Percentiles rank a stretch among this genome's conserved stretches.
phyloP scores from a whole-genome alignment of 2,888 invertebrate genomes.

The Temnothorax unifasciatus region DNA sequence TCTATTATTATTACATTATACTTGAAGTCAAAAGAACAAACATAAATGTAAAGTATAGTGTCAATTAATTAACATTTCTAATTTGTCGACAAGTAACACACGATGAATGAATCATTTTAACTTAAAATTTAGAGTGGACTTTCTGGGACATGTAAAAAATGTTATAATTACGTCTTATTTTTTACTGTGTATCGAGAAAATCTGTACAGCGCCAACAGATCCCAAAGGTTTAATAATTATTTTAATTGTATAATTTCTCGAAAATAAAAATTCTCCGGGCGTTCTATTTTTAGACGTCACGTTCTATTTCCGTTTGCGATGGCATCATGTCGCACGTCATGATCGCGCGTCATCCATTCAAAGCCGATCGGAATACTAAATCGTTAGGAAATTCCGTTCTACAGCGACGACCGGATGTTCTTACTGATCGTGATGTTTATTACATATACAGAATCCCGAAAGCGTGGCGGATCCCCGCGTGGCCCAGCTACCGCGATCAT shows the following conservation, averaged over 20 bases:
- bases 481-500: conserved; percentile 79
- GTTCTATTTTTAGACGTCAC: background rate
- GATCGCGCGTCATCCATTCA: background rate
- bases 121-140: too few relatives aligned
- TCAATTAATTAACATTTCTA: too few relatives aligned
- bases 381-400: conserved; percentile 15
- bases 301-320: background rate
- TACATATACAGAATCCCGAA: conserved; percentile 78
- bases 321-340: background rate
- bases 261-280: background rate
- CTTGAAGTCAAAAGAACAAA: too few relatives aligned
- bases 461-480: conserved; percentile 71
- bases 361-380: conserved; percentile 19
- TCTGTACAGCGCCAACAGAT: background rate
- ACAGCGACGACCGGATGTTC: background rate
- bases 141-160: too few relatives aligned
- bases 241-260: background rate
- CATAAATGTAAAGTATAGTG: too few relatives aligned
- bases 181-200: background rate
- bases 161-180: too few relatives aligned
- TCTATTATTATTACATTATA: too few relatives aligned
- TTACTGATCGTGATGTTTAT: conserved; percentile 60
- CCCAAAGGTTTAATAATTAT: background rate
- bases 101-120: too few relatives aligned
- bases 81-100: too few relatives aligned